Evolutionary conservation across 2,113 vertebrate species (phyloP), one percentile per base, ranked within the genome.

Genomic region (Castor canadensis): DNA sequence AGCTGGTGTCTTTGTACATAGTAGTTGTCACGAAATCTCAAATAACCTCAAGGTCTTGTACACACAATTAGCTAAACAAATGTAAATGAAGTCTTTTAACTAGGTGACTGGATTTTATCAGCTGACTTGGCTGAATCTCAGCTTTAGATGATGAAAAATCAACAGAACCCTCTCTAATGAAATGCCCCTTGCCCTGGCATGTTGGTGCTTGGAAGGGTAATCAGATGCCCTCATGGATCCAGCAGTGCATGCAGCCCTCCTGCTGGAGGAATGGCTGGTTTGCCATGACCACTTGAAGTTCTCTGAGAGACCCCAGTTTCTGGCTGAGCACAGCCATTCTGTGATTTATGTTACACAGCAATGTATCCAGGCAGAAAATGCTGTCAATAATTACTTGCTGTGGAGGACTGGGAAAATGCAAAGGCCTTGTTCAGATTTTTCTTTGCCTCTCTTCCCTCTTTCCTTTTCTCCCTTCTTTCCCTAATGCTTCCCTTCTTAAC

Each of bases 31-130:
- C 38, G 64, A 83, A 88, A 80, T 64, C 82, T 96, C 82, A 86
- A 66, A 82, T 82, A 84, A 71, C 69, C 84, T 96, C 52, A 56
- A 95, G 69, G 86, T 93, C 93, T 91, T 97, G 26, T 38, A 89
- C 69, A 89, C 8, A 43, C 56, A 89, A 86, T 88, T 56, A 91
- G 83, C 73, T 92, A 85, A 95, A 83, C 49, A 87, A 58, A 94
- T 12, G 24, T 87, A 89, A 86, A 69, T 93, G 81, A 95, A 73
- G 38, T 85, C 40, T 93, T 95, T 95, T 92, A 88, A 92, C 86
- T 83, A 90, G 89, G 30, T 81, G 40, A 69, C 87, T 93, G 62
- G 22, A 67, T 87, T 83, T 64, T 38, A 87, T 38, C 62, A 89
- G 58, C 47, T 94, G 52, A 91, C 52, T 87, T 91, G 64, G 81